Base-by-base conservation (phyloP, 2,888 invertebrate species). In the Biston stratarius region DNA sequence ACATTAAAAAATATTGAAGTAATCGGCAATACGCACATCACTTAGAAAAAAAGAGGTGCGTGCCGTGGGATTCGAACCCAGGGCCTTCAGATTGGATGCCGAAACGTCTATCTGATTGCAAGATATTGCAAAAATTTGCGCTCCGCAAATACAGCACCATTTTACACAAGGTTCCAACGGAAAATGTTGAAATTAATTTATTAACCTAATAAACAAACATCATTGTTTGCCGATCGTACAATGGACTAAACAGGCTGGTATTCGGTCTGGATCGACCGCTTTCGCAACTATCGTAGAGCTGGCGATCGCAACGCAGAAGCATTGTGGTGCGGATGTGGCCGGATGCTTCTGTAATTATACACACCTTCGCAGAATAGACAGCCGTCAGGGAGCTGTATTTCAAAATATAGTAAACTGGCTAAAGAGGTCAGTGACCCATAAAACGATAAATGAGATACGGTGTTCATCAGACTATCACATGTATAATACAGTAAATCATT, bases 101-200 rank as follows among this genome's bases (percentile, higher is more conserved):
- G 24, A 0, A 5, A 44, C 9, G 11, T 12, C 11, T 10, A 44
- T 5, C 11, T 44, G 15, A 15, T 15, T n/a, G 15, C 52, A 61
- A 53, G 11, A 9, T 14, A 56, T 62, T 62, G 47, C 56, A 38
- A 42, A 57, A 58, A 34, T 8, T 8, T 24, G 44, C 48, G 38
- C 10, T 38, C 24, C 11, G 53, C 64, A 59, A 59, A 60, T 24
- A 60, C 45, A 56, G 14, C 49, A 57, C 10, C 59, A 42, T 7
- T 53, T 53, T 53, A 34, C 33, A 45, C 59, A 64, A 59, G 53
- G 34, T n/a, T 42, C 24, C 49, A 51, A 24, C 48, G 15, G 44
- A 55, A 42, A n/a, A 67, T 63, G 58, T 59, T 34, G 62, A 59
- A 67, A 67, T 67, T 53, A 61, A 52, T 67, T 61, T 66, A 66